Evolutionary conservation across 2,113 vertebrate genomes (phyloP).

Genomic region (Columbina picui): DNA sequence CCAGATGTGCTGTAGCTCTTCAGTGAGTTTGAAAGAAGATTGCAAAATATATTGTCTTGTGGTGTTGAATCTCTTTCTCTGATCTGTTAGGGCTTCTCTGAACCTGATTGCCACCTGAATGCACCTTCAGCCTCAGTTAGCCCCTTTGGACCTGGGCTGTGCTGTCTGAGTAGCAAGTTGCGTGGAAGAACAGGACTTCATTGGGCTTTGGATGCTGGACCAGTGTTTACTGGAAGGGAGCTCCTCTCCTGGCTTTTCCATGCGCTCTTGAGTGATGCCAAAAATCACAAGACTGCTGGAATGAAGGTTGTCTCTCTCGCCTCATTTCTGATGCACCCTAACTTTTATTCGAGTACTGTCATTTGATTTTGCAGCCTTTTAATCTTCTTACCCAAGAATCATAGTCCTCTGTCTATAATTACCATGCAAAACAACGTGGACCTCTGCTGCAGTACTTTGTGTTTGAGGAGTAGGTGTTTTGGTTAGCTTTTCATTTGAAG

Average conservation of each 20-base stretch:
- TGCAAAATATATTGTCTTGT: background rate
- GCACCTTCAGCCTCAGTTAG: background rate
- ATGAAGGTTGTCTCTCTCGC: background rate
- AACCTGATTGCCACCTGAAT: background rate
- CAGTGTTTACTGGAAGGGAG: background rate
- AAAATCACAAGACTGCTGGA: background rate
- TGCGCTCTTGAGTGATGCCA: background rate
- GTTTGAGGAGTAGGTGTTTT: background rate
- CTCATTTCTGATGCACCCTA: background rate
- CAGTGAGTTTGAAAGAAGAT: background rate
- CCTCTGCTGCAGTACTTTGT: background rate
- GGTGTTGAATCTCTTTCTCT: background rate
- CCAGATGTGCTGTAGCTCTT: background rate
- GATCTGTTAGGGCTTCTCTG: background rate
- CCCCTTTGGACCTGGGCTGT: background rate
- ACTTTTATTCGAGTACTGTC: background rate
- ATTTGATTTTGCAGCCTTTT: background rate
- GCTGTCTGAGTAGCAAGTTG: accelerated
- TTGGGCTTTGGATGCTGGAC: background rate
- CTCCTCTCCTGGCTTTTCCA: background rate
- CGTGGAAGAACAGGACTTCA: background rate
- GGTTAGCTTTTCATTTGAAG: background rate
- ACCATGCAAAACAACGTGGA: background rate
- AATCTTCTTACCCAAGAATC: background rate
- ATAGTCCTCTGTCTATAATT: background rate